Evolutionary conservation across 2,113 vertebrate genomes (phyloP).

Genomic region (Corapipo altera): DNA sequence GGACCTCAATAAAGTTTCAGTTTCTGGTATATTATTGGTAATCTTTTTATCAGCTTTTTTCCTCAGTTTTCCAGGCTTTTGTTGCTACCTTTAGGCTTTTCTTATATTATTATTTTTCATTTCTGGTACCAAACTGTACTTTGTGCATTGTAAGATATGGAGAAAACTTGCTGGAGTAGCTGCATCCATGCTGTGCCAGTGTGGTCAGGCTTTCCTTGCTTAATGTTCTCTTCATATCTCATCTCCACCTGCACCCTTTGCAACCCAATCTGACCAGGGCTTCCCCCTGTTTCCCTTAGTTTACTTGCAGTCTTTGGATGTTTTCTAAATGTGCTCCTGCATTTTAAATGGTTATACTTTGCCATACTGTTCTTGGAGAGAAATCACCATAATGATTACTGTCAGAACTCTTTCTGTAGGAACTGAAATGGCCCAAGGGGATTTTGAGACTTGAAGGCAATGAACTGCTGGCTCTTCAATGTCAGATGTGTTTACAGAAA

Average conservation of each 20-base stretch:
- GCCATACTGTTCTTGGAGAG: neutral
- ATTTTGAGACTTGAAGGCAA: neutral
- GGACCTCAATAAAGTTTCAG: neutral
- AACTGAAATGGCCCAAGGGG: neutral
- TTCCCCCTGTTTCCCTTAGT: neutral
- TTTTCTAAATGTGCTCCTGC: neutral
- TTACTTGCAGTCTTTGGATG: neutral
- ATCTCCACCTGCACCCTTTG: neutral
- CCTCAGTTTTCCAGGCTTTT: neutral
- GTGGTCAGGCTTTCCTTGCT: neutral
- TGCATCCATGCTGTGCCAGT: neutral
- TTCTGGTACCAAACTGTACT: neutral
- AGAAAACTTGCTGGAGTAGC: neutral
- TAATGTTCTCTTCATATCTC: neutral
- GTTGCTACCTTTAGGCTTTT: neutral
- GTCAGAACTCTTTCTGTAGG: neutral
- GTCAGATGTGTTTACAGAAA: neutral
- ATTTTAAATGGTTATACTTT: neutral
- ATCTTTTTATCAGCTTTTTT: neutral
- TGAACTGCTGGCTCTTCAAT: neutral
- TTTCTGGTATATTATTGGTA: neutral
- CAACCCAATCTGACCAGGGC: neutral
- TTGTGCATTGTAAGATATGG: neutral
- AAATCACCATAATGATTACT: neutral
- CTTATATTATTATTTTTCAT: neutral